A percentile compares a stretch with the other conserved stretches of the same genome.
Evolutionary conservation across 1,140 invertebrate genomes (phyloP).

Genomic region (Drosophila arizonae): DNA sequence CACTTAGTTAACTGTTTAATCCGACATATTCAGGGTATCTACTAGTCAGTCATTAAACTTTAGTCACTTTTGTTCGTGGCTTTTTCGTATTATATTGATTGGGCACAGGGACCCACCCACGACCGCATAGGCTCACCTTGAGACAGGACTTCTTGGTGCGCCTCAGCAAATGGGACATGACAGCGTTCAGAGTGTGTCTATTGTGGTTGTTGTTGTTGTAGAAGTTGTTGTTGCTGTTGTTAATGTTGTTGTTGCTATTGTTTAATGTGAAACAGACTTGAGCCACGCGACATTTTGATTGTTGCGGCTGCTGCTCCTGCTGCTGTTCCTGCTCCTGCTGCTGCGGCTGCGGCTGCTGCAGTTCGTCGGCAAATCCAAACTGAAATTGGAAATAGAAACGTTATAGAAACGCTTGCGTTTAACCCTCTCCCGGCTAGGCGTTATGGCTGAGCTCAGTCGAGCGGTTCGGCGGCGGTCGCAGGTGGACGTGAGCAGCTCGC

Average conservation of each 20-base stretch:
- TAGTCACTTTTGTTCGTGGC: not conserved
- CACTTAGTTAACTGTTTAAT: not conserved
- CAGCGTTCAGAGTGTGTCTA: slow-evolving; percentile 9
- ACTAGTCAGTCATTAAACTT: not conserved
- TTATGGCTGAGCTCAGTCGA: not conserved
- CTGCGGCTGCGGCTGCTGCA: slow-evolving; percentile 46
- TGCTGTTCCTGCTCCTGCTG: slow-evolving; percentile 14
- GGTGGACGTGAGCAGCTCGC: slow-evolving; percentile 29
- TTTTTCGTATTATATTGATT: slow-evolving; percentile 62
- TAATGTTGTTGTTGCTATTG: slow-evolving; percentile 11
- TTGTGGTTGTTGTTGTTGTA: slow-evolving; percentile 27
- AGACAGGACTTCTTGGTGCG: slow-evolving; percentile 81
- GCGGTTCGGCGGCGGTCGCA: slow-evolving; percentile 22
- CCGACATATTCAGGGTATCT: not conserved
- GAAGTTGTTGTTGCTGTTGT: slow-evolving; percentile 5
- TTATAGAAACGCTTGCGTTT: slow-evolving; percentile 14
- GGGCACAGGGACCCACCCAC: slow-evolving; percentile 1
- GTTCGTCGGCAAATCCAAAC: slow-evolving; percentile 72
- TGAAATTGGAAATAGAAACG: slow-evolving; percentile 48
- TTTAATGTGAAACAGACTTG: slow-evolving; percentile 22
- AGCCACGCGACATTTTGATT: slow-evolving; percentile 48
- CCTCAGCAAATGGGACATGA: slow-evolving; percentile 77
- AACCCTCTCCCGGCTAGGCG: slow-evolving; percentile 7
- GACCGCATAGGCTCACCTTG: slow-evolving; percentile 64
- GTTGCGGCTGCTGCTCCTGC: slow-evolving; percentile 15